Evolutionary conservation across 1,140 invertebrate species (phyloP), one percentile per base, ranked within the genome.

Genomic region (Eufriesea mexicana): DNA sequence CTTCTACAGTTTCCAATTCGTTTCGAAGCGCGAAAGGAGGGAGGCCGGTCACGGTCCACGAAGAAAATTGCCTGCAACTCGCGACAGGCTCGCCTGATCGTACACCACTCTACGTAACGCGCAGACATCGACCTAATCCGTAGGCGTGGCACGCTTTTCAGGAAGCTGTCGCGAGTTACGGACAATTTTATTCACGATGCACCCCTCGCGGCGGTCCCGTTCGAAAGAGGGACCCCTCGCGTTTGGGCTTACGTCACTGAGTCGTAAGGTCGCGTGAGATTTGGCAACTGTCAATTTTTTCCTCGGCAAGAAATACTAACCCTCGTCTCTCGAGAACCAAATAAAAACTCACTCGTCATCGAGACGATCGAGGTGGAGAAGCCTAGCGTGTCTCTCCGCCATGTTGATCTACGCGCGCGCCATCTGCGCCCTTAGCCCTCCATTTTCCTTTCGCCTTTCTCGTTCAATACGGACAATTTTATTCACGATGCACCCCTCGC

Each of bases 401-500:
- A 35, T 35, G 35, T 35, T 35, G 35, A 35, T 35, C 35, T 4
- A 35, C 35, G 35, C 35, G 35, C 35, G 35, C 35, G 35, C 1
- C 14, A n/a, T 14, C 12, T 25, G 23, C 25, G 5, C 5, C n/a
- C 25, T 61, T 18, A 8, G 7, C 25, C 16, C 25, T 18, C 35
- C 18, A 8, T 54, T 8, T 10, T 6, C 0, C n/a, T 55, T 18
- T 12, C 23, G n/a, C 25, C 23, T 5, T 18, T 28, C 47, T 16
- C 23, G 25, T 76, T 75, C 59, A n/a, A n/a, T 62, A 35, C 67
- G 72, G 62, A 71, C 67, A 79, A 79, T 79, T 79, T 79, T 51
- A 62, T 51, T 45, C 66, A 1, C 35, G 35, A 35, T 35, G 4
- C 1, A 35, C 35, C 1, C 4, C 35, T 35, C 4, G 4, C 35